A percentile compares a stretch with the other conserved stretches of the same genome.
These are phyloP conservation scores for Corvus hawaiiensis DNA, from an alignment of 2,113 vertebrate genomes.

Conservation along the genomic window DNA sequence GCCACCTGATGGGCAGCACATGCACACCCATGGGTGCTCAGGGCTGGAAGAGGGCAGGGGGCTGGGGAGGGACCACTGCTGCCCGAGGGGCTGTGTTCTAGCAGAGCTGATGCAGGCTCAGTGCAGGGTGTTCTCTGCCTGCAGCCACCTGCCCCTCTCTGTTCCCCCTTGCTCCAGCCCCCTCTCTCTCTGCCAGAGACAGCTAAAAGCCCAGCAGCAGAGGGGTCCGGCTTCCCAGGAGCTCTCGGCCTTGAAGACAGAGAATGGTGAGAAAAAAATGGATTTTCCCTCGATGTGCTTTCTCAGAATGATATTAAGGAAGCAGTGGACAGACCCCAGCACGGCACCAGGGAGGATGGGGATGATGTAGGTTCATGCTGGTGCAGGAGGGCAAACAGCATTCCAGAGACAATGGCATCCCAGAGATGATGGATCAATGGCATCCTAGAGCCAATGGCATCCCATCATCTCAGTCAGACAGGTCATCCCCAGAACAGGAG, in stretches of 20 bases:
- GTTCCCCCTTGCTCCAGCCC: background rate
- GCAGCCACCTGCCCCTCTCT: background rate
- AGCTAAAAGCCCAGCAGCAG: slow-evolving; percentile 35
- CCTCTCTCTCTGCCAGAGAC: slow-evolving; percentile 53
- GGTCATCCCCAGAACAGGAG: background rate
- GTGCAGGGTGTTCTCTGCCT: background rate
- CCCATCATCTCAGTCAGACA: background rate
- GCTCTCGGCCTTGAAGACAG: slow-evolving; percentile 16
- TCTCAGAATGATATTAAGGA: background rate
- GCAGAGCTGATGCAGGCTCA: background rate
- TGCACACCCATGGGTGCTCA: background rate
- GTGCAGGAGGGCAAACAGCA: background rate
- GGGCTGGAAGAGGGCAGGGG: background rate
- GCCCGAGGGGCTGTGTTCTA: fast-evolving
- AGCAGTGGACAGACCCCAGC: background rate
- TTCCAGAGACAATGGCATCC: background rate
- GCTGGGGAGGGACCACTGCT: background rate
- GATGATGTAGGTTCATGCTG: background rate
- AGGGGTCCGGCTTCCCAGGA: slow-evolving; percentile 17
- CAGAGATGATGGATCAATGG: background rate
- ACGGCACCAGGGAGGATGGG: background rate
- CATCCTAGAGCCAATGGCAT: background rate
- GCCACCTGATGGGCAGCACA: background rate
- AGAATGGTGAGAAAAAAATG: slow-evolving; percentile 59
- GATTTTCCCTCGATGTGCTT: fast-evolving